Percentiles rank a stretch among this genome's conserved stretches.
These are phyloP conservation scores for Scaptomyza cyrtandrae DNA, from an alignment of 2,888 invertebrate genomes.

Conservation along the genomic window DNA sequence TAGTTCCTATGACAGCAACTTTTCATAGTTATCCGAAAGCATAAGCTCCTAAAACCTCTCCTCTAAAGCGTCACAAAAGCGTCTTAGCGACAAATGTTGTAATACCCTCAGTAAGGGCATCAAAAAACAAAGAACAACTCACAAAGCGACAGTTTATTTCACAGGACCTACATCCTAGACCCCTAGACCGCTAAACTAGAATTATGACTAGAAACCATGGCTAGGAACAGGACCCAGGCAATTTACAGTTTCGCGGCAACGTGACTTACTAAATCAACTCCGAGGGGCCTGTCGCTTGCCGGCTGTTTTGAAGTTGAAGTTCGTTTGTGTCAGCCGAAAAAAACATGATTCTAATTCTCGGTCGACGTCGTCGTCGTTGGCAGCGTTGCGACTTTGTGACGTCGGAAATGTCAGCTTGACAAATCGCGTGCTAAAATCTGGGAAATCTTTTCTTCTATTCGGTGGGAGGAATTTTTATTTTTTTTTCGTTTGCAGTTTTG, in stretches of 20 bases:
- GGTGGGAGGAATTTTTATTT: slow-evolving; percentile 17
- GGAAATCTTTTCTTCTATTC: slow-evolving; percentile 57
- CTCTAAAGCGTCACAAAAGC: no score
- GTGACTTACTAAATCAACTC: slow-evolving; percentile 82
- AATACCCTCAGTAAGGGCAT: not conserved
- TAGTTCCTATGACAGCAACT: no score
- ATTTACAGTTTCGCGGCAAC: slow-evolving; percentile 76
- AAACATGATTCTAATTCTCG: slow-evolving; percentile 65
- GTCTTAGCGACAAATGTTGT: not conserved
- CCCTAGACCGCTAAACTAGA: slow-evolving; percentile 4
- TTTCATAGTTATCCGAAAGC: no score
- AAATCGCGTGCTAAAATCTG: slow-evolving; percentile 81
- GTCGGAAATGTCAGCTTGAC: slow-evolving; percentile 80
- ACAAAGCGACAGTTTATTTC: slow-evolving; percentile 54
- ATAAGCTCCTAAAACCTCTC: no score
- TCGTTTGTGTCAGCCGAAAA: slow-evolving; percentile 62
- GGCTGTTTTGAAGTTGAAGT: slow-evolving; percentile 44
- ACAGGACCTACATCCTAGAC: slow-evolving; percentile 8
- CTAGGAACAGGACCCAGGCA: slow-evolving; percentile 36
- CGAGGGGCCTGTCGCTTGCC: slow-evolving; percentile 30
- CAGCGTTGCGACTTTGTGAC: slow-evolving; percentile 26
- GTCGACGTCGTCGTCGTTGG: slow-evolving; percentile 10
- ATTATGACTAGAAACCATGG: not conserved
- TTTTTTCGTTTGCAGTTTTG: slow-evolving; percentile 32
- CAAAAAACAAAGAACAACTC: slow-evolving; percentile 10